These are phyloP conservation scores for Papilio aristodemus DNA, from an alignment of 1,140 invertebrate genomes.

Conservation along the genomic window DNA sequence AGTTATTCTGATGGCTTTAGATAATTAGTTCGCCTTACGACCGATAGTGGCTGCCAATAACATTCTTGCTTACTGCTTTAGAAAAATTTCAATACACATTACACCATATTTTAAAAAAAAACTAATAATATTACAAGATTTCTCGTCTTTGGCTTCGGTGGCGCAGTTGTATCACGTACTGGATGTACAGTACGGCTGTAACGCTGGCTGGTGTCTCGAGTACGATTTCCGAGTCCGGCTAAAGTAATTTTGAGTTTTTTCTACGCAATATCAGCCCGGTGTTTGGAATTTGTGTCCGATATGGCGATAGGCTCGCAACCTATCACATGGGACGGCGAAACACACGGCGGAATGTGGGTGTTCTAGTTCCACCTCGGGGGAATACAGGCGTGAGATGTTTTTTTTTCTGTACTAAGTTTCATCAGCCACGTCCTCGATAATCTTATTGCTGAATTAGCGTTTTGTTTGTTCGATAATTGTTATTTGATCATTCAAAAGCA, in stretches of 20 bases:
- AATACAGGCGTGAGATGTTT: too few relatives aligned
- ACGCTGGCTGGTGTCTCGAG: too few relatives aligned
- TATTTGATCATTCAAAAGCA: neutral
- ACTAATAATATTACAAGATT: neutral
- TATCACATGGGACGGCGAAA: too few relatives aligned
- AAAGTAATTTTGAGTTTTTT: too few relatives aligned
- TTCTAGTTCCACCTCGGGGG: too few relatives aligned
- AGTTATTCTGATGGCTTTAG: slow-evolving; percentile 69
- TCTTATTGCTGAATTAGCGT: neutral
- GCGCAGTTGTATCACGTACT: too few relatives aligned
- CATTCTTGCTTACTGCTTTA: slow-evolving; percentile 17
- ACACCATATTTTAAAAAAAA: neutral
- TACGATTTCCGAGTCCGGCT: too few relatives aligned
- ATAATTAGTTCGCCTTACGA: slow-evolving; percentile 58
- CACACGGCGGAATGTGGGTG: too few relatives aligned
- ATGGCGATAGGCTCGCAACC: too few relatives aligned
- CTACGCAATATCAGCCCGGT: too few relatives aligned
- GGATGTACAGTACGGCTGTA: too few relatives aligned
- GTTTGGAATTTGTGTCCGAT: too few relatives aligned
- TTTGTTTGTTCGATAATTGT: neutral
- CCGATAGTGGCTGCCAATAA: slow-evolving; percentile 32
- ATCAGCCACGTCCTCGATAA: neutral
- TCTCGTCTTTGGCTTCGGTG: neutral
- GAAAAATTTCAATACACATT: neutral
- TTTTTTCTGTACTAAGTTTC: neutral